Conservation (phyloP, 2,888 invertebrate species). For the Limnephilus marmoratus region DNA sequence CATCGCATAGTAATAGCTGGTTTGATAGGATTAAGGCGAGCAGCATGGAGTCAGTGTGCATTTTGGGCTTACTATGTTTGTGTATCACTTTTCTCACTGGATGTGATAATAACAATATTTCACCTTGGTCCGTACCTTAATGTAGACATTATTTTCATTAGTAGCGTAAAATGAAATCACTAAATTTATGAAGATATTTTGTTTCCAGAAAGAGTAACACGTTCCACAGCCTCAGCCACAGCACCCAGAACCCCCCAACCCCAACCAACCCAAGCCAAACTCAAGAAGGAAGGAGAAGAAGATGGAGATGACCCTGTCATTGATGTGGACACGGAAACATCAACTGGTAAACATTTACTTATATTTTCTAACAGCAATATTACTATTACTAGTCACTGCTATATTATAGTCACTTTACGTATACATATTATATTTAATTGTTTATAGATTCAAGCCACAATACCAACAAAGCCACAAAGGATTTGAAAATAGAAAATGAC, state of each 20-base stretch:
- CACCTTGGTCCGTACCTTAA: background rate
- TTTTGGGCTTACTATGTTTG: conserved; percentile 32
- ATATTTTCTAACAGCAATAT: background rate
- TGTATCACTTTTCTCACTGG: conserved; percentile 20
- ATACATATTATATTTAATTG: conserved; percentile 15
- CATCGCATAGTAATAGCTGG: background rate
- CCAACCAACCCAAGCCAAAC: background rate
- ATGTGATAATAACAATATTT: background rate
- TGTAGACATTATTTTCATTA: background rate
- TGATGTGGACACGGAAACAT: conserved; percentile 52
- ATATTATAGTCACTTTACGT: background rate
- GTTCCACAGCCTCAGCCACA: background rate
- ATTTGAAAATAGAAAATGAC: conserved; percentile 30
- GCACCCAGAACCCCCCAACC: background rate
- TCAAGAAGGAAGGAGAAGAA: background rate
- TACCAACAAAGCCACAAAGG: conserved; percentile 19
- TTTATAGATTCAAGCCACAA: conserved; percentile 46
- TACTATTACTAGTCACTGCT: background rate
- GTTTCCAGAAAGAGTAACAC: conserved; percentile 39
- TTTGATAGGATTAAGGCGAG: conserved; percentile 2
- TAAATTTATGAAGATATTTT: conserved; percentile 20
- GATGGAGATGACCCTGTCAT: conserved; percentile 38
- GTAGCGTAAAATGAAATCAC: background rate
- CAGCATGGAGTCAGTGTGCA: conserved; percentile 40
- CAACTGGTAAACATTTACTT: conserved; percentile 42